Percentiles rank a stretch among this genome's conserved stretches.
phyloP scores from a whole-genome alignment of 2,113 vertebrate species.

The Pelecanus crispus region DNA sequence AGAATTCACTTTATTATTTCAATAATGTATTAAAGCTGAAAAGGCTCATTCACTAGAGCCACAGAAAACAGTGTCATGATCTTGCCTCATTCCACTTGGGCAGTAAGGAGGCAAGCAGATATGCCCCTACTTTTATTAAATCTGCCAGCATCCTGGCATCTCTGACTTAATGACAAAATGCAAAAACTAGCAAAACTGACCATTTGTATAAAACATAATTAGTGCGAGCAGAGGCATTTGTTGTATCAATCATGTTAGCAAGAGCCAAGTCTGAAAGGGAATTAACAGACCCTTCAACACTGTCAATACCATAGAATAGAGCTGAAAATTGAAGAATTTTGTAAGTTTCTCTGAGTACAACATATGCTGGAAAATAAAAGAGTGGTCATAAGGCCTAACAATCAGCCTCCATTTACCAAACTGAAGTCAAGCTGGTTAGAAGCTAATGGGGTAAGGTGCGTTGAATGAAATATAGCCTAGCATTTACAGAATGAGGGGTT shows the following conservation, averaged over 20 bases:
- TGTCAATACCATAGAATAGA: background rate
- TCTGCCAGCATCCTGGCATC: background rate
- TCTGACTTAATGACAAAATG: constrained; percentile 11
- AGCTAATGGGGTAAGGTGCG: background rate
- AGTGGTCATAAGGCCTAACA: background rate
- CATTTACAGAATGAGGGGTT: background rate
- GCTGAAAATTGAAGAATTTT: background rate
- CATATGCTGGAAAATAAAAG: background rate
- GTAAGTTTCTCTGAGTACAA: background rate
- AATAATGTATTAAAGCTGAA: background rate
- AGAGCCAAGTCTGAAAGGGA: background rate
- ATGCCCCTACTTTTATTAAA: background rate
- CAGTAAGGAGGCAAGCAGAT: background rate
- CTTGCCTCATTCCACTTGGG: background rate
- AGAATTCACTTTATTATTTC: background rate
- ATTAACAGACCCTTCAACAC: background rate
- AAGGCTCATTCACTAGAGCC: background rate
- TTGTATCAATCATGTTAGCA: background rate
- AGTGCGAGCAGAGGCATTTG: background rate
- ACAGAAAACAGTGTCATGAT: background rate
- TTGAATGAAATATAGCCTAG: background rate
- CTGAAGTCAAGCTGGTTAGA: background rate
- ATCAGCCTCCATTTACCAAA: background rate
- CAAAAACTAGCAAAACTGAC: background rate
- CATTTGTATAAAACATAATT: constrained; percentile 17